Conservation (phyloP, 2,113 vertebrate genomes). For the Lathamus discolor region DNA sequence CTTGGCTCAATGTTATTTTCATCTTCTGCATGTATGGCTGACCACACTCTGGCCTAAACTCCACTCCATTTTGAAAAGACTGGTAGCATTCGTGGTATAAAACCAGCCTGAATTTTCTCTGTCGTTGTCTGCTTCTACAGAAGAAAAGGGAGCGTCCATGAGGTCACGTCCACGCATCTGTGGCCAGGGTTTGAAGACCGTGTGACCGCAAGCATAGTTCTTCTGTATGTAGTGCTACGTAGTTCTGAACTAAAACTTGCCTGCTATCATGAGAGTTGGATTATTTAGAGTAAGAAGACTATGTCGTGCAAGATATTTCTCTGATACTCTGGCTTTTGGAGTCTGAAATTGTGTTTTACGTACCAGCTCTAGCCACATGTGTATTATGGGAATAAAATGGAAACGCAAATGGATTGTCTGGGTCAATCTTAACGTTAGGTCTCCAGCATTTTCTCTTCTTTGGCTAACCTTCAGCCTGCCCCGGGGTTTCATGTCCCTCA, state of each 20-base stretch:
- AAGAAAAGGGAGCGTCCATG: not conserved
- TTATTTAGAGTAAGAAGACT: not conserved
- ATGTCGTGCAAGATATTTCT: not conserved
- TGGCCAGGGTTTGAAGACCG: not conserved
- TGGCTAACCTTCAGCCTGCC: not conserved
- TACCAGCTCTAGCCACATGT: not conserved
- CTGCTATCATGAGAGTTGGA: not conserved
- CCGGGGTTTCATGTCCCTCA: not conserved
- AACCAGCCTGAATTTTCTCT: not conserved
- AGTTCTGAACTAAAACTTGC: not conserved
- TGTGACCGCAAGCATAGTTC: not conserved
- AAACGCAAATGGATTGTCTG: not conserved
- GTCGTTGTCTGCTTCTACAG: not conserved
- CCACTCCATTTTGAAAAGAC: not conserved
- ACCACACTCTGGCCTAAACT: not conserved
- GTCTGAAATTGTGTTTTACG: not conserved
- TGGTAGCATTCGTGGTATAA: not conserved
- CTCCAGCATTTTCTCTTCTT: not conserved
- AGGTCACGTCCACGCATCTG: not conserved
- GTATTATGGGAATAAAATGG: not conserved
- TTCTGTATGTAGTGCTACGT: not conserved
- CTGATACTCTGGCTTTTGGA: not conserved
- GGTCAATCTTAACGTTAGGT: not conserved
- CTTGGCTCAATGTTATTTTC: not conserved
- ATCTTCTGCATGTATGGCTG: not conserved